A percentile compares a stretch with the other conserved stretches of the same genome.
Evolutionary conservation across 2,797 vertebrate species (phyloP).

Genomic region (Moxostoma hubbsi): DNA sequence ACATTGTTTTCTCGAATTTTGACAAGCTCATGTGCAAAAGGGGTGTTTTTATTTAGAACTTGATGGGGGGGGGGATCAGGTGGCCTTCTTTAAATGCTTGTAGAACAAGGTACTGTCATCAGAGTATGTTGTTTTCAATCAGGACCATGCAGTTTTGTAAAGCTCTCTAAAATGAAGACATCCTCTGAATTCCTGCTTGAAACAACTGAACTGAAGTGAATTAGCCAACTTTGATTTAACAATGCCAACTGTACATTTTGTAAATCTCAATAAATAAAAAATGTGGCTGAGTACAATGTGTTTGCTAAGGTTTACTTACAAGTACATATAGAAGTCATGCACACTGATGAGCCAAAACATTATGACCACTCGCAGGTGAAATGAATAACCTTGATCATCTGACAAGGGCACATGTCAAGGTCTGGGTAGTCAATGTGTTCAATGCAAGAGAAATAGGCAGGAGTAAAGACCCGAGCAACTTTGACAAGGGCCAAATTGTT

Average conservation of each 20-base stretch:
- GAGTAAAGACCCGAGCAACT: no score
- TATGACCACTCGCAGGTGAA: no score
- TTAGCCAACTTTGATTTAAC: conserved; percentile 4
- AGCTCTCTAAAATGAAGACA: background rate
- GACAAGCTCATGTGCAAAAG: background rate
- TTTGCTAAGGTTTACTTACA: background rate
- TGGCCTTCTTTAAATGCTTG: background rate
- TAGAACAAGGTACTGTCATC: no score
- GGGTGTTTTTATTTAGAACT: background rate
- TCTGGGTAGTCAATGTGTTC: no score
- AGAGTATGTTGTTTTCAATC: background rate
- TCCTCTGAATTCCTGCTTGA: background rate
- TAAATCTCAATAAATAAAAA: conserved; percentile 40
- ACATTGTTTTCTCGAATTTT: background rate
- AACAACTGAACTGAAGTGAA: background rate
- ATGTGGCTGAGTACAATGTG: conserved; percentile 30
- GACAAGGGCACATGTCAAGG: no score
- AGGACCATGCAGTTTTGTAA: conserved; percentile 11
- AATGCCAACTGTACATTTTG: conserved; percentile 30
- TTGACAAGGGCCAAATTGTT: no score
- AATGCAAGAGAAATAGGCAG: no score
- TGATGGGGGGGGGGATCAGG: background rate
- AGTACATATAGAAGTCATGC: background rate
- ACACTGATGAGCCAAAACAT: no score
- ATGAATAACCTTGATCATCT: no score